These are phyloP conservation scores for Eupithecia insigniata DNA, from an alignment of 2,888 invertebrate genomes.

Conservation along the genomic window DNA sequence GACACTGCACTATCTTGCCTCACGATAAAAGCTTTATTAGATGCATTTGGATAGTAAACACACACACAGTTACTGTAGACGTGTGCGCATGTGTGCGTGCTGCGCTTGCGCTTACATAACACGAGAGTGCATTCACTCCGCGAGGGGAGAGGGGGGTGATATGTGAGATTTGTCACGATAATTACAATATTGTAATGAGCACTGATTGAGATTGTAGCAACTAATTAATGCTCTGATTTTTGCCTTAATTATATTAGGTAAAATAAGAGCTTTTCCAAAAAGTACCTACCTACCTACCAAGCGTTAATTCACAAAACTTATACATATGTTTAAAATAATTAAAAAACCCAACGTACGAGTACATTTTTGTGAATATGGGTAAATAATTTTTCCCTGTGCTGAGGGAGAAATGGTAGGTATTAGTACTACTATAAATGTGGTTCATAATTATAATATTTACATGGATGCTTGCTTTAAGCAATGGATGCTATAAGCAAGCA, in stretches of 20 bases:
- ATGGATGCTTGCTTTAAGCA: too few relatives aligned
- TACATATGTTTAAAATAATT: background rate
- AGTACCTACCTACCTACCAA: too few relatives aligned
- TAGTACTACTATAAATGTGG: too few relatives aligned
- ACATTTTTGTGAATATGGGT: background rate
- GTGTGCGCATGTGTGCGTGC: conserved; percentile 48
- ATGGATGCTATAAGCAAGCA: too few relatives aligned
- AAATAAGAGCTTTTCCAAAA: background rate
- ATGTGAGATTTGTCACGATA: conserved; percentile 49
- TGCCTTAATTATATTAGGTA: background rate
- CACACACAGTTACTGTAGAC: conserved; percentile 45
- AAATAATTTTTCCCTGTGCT: background rate
- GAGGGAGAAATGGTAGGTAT: too few relatives aligned
- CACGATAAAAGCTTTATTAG: conserved; percentile 42
- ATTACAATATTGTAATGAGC: conserved; percentile 16
- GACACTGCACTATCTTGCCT: conserved; percentile 36
- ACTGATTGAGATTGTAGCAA: conserved; percentile 20
- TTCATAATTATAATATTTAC: too few relatives aligned
- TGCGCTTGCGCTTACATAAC: conserved; percentile 71
- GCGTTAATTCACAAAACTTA: background rate
- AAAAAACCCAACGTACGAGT: too few relatives aligned
- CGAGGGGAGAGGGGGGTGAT: conserved; percentile 53
- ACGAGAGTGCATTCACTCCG: conserved; percentile 81
- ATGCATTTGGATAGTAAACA: conserved; percentile 48
- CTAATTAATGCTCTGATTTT: background rate